Percentiles rank a stretch among this genome's conserved stretches.
Conservation (phyloP, 2,113 vertebrate species). For the Calonectris borealis region DNA sequence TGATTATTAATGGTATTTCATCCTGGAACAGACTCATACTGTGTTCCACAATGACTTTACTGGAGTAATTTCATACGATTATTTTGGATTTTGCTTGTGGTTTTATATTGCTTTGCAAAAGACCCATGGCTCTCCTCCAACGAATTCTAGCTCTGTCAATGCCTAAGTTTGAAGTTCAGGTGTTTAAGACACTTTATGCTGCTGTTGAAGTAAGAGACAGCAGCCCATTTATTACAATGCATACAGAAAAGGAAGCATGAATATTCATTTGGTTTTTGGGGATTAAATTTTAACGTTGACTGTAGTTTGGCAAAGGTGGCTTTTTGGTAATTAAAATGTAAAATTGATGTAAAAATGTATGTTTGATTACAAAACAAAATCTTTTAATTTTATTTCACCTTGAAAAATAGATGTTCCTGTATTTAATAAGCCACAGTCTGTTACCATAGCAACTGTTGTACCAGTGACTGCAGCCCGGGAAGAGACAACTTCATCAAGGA, state of each 20-base stretch:
- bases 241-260: background rate
- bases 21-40: background rate
- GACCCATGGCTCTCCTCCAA: background rate
- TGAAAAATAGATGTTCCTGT: background rate
- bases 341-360: background rate
- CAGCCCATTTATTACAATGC: background rate
- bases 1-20: background rate
- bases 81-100: background rate
- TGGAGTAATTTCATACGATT: background rate
- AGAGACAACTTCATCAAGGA: background rate
- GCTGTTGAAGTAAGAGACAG: background rate
- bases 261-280: background rate
- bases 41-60: background rate
- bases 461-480: background rate
- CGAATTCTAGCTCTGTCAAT: background rate
- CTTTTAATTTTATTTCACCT: background rate
- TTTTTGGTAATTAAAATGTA: background rate
- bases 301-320: background rate
- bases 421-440: background rate
- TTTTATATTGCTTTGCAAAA: background rate
- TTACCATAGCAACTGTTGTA: background rate
- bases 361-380: background rate
- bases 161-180: background rate
- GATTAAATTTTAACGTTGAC: background rate
- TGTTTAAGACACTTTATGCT: background rate